These are phyloP conservation scores for Pheucticus melanocephalus DNA, from an alignment of 2,113 vertebrate species.

Conservation along the genomic window DNA sequence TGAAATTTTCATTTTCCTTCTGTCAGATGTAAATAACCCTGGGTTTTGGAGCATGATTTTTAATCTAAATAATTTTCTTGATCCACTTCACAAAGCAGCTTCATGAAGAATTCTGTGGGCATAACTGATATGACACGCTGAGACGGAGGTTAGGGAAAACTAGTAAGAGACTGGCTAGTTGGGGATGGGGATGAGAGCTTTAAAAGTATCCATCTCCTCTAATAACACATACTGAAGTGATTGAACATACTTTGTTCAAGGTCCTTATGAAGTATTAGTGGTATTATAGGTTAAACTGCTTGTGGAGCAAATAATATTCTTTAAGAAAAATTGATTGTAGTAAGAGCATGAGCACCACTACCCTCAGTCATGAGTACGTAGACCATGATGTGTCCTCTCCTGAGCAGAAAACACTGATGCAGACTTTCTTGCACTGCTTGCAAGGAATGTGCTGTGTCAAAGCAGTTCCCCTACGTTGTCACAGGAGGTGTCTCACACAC, in stretches of 20 bases:
- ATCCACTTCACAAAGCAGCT: background rate
- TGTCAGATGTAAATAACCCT: background rate
- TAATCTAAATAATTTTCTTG: background rate
- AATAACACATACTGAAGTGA: background rate
- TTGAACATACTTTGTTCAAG: background rate
- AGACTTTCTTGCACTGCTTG: background rate
- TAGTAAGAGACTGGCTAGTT: background rate
- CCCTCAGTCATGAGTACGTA: background rate
- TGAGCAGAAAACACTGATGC: background rate
- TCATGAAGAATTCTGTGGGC: background rate
- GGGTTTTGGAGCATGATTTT: background rate
- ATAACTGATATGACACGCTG: background rate
- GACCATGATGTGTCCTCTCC: background rate
- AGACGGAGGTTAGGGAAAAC: background rate
- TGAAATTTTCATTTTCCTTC: background rate
- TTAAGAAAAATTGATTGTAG: background rate
- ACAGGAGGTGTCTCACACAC: background rate
- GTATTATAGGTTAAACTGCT: background rate
- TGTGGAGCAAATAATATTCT: background rate
- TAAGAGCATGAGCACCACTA: background rate
- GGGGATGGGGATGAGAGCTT: background rate
- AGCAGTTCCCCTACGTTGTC: background rate
- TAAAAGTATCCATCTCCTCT: background rate
- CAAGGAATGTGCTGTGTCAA: background rate
- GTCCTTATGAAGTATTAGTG: background rate